Conservation (phyloP, 2,888 invertebrate genomes). For the Penaeus monodon region DNA sequence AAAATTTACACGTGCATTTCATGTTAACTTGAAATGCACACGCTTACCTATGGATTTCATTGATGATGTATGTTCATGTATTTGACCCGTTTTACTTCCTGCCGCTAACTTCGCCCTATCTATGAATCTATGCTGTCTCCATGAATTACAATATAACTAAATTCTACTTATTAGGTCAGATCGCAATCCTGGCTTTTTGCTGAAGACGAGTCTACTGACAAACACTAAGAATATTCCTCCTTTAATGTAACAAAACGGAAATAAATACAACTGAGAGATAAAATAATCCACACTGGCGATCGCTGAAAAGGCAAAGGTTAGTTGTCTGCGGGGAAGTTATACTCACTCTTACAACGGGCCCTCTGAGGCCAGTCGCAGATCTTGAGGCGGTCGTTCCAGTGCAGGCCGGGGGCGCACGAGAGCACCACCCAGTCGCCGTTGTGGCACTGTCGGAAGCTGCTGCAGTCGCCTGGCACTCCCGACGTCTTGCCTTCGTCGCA, state of each 20-base stretch:
- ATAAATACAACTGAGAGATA: not conserved
- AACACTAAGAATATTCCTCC: no score
- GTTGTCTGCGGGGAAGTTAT: not conserved
- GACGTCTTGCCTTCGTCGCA: constrained; percentile 2
- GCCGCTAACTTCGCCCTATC: no score
- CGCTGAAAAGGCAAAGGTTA: no score
- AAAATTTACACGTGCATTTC: not conserved
- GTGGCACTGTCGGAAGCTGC: constrained; percentile 82
- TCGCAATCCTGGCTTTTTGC: no score
- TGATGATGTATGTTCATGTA: no score
- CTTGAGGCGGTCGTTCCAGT: constrained; percentile 79
- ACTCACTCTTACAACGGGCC: constrained; percentile 56
- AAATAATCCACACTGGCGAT: not conserved
- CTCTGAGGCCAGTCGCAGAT: constrained; percentile 90
- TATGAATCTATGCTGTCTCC: no score
- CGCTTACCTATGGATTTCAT: not conserved
- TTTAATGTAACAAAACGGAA: not conserved
- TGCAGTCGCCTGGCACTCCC: constrained; percentile 75
- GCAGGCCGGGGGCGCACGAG: constrained; percentile 83
- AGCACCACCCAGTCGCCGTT: constrained; percentile 80
- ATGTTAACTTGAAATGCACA: not conserved
- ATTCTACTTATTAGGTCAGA: no score
- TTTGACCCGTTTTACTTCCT: no score
- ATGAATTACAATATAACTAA: no score
- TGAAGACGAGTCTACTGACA: no score